Conservation (phyloP, 2,113 vertebrate species). For the Empidonax traillii region DNA sequence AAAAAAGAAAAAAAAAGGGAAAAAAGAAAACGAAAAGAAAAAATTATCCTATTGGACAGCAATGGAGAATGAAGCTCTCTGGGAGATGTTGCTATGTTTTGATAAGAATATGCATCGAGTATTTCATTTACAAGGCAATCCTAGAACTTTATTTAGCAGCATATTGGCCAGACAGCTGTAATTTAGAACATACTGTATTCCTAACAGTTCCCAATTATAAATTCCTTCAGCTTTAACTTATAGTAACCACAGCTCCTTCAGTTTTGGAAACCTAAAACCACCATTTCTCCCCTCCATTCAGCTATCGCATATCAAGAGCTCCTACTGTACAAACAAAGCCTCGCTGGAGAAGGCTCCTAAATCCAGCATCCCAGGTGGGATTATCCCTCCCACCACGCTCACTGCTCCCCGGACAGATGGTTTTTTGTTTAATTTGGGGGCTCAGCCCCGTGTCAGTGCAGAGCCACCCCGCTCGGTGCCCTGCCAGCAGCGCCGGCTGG, state of each 20-base stretch:
- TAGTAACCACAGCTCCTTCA: slow-evolving; percentile 19
- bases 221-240: slow-evolving; percentile 45
- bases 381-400: neutral
- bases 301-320: neutral
- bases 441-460: neutral
- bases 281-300: slow-evolving; percentile 12
- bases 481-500: slow-evolving; percentile 3
- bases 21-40: fast-evolving
- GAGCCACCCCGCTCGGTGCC: neutral
- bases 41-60: neutral
- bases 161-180: slow-evolving; percentile 59
- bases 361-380: neutral
- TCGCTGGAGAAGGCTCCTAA: neutral
- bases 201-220: slow-evolving; percentile 51
- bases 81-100: slow-evolving; percentile 16
- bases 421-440: neutral
- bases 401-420: neutral
- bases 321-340: neutral
- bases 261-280: neutral
- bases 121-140: slow-evolving; percentile 45
- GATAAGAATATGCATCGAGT: neutral
- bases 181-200: slow-evolving; percentile 53
- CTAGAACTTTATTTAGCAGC: slow-evolving; percentile 56
- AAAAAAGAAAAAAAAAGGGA: no score
- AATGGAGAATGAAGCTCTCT: neutral